phyloP scores from a whole-genome alignment of 2,113 vertebrate species.

The Callipepla squamata region DNA sequence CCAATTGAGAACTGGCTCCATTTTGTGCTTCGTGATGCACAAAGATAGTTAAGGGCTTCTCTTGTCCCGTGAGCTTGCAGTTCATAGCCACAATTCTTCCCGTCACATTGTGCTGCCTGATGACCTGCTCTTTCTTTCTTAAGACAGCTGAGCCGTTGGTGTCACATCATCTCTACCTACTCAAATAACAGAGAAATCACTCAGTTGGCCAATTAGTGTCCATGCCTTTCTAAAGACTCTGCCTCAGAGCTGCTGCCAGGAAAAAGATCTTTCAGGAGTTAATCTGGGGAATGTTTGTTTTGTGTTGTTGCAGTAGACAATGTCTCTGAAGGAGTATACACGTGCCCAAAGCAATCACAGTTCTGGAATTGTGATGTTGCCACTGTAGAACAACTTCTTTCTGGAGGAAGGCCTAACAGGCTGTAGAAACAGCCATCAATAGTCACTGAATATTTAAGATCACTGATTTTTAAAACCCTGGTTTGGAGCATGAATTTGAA shows the following conservation, averaged over 20 bases:
- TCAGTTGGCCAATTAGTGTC: not conserved
- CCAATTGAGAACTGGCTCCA: not conserved
- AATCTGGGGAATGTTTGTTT: not conserved
- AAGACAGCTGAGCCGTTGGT: not conserved
- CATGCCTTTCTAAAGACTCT: not conserved
- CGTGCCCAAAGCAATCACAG: not conserved
- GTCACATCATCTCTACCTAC: not conserved
- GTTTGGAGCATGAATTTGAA: not conserved
- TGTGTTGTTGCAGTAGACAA: not conserved
- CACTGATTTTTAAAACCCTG: not conserved
- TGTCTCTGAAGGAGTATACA: not conserved
- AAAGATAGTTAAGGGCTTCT: not conserved
- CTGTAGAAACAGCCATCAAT: not conserved
- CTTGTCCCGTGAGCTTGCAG: not conserved
- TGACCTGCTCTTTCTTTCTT: not conserved
- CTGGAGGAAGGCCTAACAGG: not conserved
- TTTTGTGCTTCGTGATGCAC: not conserved
- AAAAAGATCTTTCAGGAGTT: not conserved
- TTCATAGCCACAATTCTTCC: not conserved
- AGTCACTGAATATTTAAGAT: not conserved
- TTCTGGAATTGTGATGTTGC: not conserved
- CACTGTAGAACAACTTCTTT: not conserved
- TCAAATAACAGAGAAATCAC: not conserved
- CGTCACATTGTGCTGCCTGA: rapidly evolving
- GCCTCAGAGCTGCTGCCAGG: not conserved